A percentile compares a stretch with the other conserved stretches of the same genome.
phyloP scores from a whole-genome alignment of 2,888 invertebrate species.

The Drosophila mettleri region DNA sequence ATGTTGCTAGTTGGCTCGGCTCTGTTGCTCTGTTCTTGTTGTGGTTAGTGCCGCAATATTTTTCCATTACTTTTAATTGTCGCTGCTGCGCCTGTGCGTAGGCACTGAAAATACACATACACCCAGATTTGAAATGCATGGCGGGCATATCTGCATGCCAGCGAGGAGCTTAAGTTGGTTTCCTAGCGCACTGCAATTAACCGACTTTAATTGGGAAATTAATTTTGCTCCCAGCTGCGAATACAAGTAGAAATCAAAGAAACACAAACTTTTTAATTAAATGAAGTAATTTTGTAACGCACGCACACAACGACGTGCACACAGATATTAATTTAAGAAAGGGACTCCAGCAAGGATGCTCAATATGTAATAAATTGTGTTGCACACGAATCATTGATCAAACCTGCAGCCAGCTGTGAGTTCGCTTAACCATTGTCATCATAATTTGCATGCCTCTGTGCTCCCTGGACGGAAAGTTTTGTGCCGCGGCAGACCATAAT shows the following conservation, averaged over 20 bases:
- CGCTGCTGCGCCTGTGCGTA: slow-evolving; percentile 58
- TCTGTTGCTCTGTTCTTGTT: slow-evolving; percentile 24
- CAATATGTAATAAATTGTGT: neutral
- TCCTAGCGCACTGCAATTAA: slow-evolving; percentile 48
- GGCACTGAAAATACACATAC: slow-evolving; percentile 33
- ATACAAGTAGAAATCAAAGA: slow-evolving; percentile 49
- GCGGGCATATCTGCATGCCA: slow-evolving; percentile 16
- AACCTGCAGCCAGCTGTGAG: slow-evolving; percentile 26
- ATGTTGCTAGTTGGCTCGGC: slow-evolving; percentile 24
- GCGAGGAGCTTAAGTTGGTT: slow-evolving; percentile 19
- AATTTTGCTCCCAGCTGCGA: slow-evolving; percentile 38
- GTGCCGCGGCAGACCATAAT: slow-evolving; percentile 71
- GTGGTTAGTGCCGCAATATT: slow-evolving; percentile 45
- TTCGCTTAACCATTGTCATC: slow-evolving; percentile 40
- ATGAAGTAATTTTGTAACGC: slow-evolving; percentile 36
- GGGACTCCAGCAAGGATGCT: neutral
- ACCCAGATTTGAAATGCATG: slow-evolving; percentile 3
- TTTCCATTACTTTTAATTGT: slow-evolving; percentile 80
- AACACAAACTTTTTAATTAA: slow-evolving; percentile 68
- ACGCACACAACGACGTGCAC: slow-evolving; percentile 1
- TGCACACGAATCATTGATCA: slow-evolving; percentile 34
- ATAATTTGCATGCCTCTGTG: slow-evolving; percentile 70
- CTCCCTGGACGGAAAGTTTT: slow-evolving; percentile 63
- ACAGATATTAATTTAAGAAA: neutral
- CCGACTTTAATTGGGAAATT: slow-evolving; percentile 68